Conservation (phyloP, 2,113 vertebrate species). For the Dendropsophus ebraccatus region DNA sequence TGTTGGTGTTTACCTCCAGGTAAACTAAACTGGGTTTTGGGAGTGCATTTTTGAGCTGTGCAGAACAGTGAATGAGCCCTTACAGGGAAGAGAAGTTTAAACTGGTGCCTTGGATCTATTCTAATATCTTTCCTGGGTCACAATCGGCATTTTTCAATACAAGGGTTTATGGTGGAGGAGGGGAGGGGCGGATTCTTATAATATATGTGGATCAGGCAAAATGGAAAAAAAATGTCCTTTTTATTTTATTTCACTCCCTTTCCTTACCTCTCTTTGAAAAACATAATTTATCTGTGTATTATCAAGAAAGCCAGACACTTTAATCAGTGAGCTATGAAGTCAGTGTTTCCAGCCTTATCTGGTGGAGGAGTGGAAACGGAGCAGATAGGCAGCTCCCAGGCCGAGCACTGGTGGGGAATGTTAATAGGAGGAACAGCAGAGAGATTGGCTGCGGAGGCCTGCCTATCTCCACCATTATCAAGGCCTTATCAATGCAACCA, state of each 20-base stretch:
- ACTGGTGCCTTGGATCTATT: neutral
- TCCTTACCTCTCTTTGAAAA: conserved; percentile 88
- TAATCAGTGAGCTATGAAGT: conserved; percentile 99
- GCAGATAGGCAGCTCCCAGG: conserved; percentile 94
- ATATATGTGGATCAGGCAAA: conserved; percentile 59
- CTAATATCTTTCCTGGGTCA: neutral
- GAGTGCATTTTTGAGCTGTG: too few relatives aligned
- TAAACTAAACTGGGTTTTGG: too few relatives aligned
- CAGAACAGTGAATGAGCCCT: too few relatives aligned
- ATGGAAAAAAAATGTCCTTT: conserved; percentile 67
- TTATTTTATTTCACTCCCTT: conserved; percentile 67
- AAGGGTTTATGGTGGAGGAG: conserved; percentile 61
- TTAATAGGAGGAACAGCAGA: conserved; percentile 90
- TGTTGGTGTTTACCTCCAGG: too few relatives aligned
- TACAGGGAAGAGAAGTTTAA: neutral
- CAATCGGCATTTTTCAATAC: neutral
- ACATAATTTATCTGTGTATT: conserved; percentile 99
- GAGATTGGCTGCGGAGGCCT: conserved; percentile 91
- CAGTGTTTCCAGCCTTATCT: conserved; percentile 99
- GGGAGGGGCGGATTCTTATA: conserved; percentile 54
- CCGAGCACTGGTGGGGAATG: conserved; percentile 96
- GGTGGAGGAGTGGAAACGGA: conserved; percentile 99
- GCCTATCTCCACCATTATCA: conserved; percentile 98
- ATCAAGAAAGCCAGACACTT: conserved; percentile 99
- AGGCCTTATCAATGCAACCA: conserved; percentile 88